Base-by-base conservation (phyloP, 1,140 invertebrate species). In the Vollenhovia emeryi region DNA sequence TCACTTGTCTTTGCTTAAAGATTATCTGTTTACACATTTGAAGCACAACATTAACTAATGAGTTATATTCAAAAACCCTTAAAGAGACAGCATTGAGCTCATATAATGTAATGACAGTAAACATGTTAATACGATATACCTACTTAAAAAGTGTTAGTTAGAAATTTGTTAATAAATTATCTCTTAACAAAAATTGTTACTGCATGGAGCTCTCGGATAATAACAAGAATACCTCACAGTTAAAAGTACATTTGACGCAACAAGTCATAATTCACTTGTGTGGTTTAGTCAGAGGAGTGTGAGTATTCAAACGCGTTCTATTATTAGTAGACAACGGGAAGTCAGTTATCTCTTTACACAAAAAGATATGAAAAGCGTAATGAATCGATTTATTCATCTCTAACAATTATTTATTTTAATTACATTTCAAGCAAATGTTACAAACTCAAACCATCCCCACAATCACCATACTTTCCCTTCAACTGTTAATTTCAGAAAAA, bases 21-120 rank as follows among this genome's bases (percentile, higher is more conserved):
- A 27, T 50, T 11, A n/a, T 40, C n/a, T 50, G n/a, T n/a, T n/a
- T 43, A 73, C 5, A 68, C 3, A 79, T 52, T 79, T 30, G 18
- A 79, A n/a, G n/a, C 9, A 52, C 13, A 43, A 11, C 48, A 79
- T 2, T 71, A 71, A 73, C n/a, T 59, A 73, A 24, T 64, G 21
- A n/a, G 9, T 30, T 57, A 69, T 40, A 43, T 27, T 52, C 18
- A 55, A 40, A 2, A 57, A 45, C 7, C 3, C 21, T 71, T 30
- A 30, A 69, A 57, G 4, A 2, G n/a, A n/a, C 6, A 48, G 3
- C 15, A 55, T 5, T 43, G 30, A 24, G 9, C 64, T 50, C 1
- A 62, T 2, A 73, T 27, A 71, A 55, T 45, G 2, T 71, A 40
- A 73, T 57, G 18, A 33, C 45, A 36, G 2, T 43, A 71, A 59